Percentiles rank a stretch among this genome's conserved stretches.
These are phyloP conservation scores for Drosophila rellima DNA, from an alignment of 2,888 invertebrate genomes.

Conservation along the genomic window DNA sequence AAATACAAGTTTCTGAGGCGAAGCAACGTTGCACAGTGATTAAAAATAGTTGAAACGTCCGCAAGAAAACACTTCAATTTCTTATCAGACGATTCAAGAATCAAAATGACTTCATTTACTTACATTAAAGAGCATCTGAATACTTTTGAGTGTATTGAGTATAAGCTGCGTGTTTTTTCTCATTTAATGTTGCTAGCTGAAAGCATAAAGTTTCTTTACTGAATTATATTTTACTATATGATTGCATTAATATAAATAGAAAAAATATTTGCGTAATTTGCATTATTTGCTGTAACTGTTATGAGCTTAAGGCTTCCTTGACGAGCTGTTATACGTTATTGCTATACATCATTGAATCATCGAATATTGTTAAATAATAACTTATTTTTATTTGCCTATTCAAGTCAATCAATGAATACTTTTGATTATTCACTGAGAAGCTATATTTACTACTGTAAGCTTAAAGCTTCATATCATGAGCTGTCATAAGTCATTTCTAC, in stretches of 20 bases:
- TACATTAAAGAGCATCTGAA: neutral
- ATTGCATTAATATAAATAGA: no score
- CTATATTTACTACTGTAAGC: neutral
- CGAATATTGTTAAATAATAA: neutral
- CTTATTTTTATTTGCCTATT: neutral
- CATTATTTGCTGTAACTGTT: no score
- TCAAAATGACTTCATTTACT: neutral
- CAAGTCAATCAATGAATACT: neutral
- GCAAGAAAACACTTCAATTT: conserved; percentile 1
- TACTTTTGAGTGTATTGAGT: neutral
- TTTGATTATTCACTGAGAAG: neutral
- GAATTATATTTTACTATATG: no score
- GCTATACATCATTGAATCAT: neutral
- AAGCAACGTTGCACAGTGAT: conserved; percentile 44
- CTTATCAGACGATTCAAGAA: neutral
- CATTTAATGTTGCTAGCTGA: neutral
- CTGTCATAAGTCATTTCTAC: neutral
- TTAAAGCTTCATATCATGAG: neutral
- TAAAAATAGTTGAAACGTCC: neutral
- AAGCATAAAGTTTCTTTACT: neutral
- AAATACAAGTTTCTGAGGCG: conserved; percentile 42
- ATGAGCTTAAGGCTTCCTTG: neutral
- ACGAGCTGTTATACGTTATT: neutral
- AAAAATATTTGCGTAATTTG: no score
- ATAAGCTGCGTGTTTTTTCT: neutral